Evolutionary conservation across 2,888 invertebrate species (phyloP).

Genomic region (Lathronympha strigana): DNA sequence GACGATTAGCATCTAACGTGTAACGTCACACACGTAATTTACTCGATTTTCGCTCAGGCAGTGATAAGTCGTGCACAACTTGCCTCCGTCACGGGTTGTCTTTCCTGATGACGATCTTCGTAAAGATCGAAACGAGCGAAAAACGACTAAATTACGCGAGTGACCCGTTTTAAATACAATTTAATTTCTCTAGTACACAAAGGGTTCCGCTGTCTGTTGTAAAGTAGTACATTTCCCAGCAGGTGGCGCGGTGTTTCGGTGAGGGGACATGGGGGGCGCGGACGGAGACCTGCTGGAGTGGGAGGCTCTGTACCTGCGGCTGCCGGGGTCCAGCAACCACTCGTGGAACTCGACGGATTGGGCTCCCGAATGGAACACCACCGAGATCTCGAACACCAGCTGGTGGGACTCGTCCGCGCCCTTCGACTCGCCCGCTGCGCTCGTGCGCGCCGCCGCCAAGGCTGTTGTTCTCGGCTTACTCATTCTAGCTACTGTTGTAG

Average conservation of each 20-base stretch:
- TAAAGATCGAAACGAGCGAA: too few relatives aligned
- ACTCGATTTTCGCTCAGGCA: too few relatives aligned
- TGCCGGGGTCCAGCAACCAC: slow-evolving; percentile 63
- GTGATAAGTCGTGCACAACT: too few relatives aligned
- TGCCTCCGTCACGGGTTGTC: too few relatives aligned
- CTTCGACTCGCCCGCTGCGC: slow-evolving; percentile 79
- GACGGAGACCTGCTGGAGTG: slow-evolving; percentile 74
- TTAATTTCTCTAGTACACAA: too few relatives aligned
- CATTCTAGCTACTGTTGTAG: slow-evolving; percentile 86
- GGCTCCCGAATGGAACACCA: slow-evolving; percentile 69
- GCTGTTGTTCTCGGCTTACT: slow-evolving; percentile 85
- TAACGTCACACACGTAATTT: too few relatives aligned
- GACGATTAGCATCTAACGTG: too few relatives aligned
- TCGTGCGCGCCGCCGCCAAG: slow-evolving; percentile 86
- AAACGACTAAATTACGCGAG: too few relatives aligned
- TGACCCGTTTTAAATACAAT: too few relatives aligned
- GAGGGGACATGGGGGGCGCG: slow-evolving; percentile 81
- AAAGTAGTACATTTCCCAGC: slow-evolving; percentile 49
- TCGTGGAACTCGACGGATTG: slow-evolving; percentile 70
- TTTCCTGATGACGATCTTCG: too few relatives aligned
- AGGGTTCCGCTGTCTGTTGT: too few relatives aligned
- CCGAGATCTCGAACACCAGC: slow-evolving; percentile 66
- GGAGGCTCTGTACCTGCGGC: slow-evolving; percentile 73
- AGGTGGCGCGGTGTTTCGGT: slow-evolving; percentile 69
- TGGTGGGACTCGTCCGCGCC: slow-evolving; percentile 76